Evolutionary conservation across 2,797 vertebrate species (phyloP).

Genomic region (Lemur catta): DNA sequence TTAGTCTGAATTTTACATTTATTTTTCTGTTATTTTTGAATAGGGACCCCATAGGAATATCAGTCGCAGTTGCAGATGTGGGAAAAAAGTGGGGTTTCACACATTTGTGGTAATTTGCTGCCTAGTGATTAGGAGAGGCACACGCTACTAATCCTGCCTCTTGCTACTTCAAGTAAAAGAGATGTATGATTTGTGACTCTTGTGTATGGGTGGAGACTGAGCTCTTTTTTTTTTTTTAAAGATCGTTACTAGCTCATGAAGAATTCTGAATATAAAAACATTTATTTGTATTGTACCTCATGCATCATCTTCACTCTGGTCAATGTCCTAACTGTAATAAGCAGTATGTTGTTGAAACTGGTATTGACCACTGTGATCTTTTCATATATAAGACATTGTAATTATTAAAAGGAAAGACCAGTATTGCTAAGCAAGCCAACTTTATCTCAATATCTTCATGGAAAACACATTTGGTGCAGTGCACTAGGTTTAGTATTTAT

Average conservation of each 20-base stretch:
- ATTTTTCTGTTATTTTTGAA: neutral
- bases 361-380: neutral
- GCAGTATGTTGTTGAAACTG: neutral
- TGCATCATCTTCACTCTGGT: neutral
- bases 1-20: neutral
- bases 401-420: neutral
- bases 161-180: conserved; percentile 15
- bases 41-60: neutral
- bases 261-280: neutral
- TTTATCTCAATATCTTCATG: neutral
- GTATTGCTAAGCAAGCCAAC: neutral
- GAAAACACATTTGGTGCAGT: neutral
- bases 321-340: neutral
- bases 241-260: neutral
- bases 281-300: neutral
- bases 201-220: neutral
- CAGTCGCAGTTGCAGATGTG: neutral
- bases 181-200: neutral
- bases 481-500: neutral
- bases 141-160: neutral
- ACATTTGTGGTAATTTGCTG: neutral
- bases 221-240: neutral
- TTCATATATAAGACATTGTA: neutral
- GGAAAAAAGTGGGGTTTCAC: neutral
- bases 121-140: neutral